Percentiles rank a stretch among this genome's conserved stretches.
phyloP scores from a whole-genome alignment of 1,140 invertebrate species.

The Trichogramma pretiosum region DNA sequence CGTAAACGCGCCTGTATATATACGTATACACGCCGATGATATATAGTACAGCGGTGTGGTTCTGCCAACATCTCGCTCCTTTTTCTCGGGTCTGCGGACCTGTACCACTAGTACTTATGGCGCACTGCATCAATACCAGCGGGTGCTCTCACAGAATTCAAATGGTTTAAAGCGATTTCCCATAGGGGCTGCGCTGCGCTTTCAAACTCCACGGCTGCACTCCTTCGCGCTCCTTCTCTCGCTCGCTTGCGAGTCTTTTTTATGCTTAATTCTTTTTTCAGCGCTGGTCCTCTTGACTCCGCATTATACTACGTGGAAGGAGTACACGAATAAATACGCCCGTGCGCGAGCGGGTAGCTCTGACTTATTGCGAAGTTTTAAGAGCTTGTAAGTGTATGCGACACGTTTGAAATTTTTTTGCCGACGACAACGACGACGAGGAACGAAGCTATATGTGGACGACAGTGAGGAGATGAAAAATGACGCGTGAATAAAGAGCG shows the following conservation, averaged over 20 bases:
- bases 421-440: neutral
- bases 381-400: conserved; percentile 3
- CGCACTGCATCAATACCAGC: too few species aligned
- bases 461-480: conserved; percentile 10
- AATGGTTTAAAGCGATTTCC: conserved; percentile 48
- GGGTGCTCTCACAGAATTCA: too few species aligned
- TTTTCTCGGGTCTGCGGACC: neutral
- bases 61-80: neutral
- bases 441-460: neutral
- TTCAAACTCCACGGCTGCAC: too few species aligned
- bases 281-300: conserved; percentile 4
- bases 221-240: conserved; percentile 24
- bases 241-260: conserved; percentile 8
- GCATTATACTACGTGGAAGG: neutral
- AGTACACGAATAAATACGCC: too few species aligned
- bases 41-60: conserved; percentile 34
- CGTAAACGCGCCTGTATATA: conserved; percentile 41
- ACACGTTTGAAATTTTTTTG: neutral
- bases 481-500: conserved; percentile 19
- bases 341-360: neutral
- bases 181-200: conserved; percentile 28
- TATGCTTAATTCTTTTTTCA: conserved; percentile 7
- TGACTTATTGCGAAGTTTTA: conserved; percentile 28
- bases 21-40: conserved; percentile 39
- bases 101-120: too few species aligned